A percentile compares a stretch with the other conserved stretches of the same genome.
These are phyloP conservation scores for Plecotus auritus DNA, from an alignment of 2,113 vertebrate species.

Conservation along the genomic window DNA sequence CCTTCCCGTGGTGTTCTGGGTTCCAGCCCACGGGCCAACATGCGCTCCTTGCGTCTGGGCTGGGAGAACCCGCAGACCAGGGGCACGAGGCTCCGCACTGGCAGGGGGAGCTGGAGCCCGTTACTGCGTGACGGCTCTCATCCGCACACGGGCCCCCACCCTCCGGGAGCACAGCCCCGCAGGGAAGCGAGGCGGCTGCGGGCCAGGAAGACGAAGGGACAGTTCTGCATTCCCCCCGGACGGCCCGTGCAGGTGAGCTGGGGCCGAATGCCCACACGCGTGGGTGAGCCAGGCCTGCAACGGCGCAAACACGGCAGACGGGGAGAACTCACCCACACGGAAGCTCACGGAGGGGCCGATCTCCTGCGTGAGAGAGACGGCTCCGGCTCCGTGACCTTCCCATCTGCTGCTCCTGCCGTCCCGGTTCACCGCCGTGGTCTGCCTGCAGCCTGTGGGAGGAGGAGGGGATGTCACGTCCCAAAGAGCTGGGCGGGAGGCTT, in stretches of 20 bases:
- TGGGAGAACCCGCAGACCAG: neutral
- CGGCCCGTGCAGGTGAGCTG: neutral
- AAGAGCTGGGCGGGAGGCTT: neutral
- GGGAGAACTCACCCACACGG: neutral
- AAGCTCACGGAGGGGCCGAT: neutral
- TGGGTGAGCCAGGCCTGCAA: neutral
- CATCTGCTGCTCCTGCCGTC: neutral
- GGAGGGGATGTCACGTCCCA: neutral
- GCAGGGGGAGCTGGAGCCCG: neutral
- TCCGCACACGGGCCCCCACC: neutral
- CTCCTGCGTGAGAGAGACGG: neutral
- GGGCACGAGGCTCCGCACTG: neutral
- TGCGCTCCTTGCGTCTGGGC: constrained; percentile 38
- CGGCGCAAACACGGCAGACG: neutral
- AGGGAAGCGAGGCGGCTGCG: neutral
- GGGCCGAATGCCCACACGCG: neutral
- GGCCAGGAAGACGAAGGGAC: neutral
- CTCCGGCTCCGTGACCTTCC: neutral
- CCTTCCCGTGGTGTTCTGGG: neutral
- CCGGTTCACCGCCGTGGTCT: neutral
- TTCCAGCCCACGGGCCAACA: neutral
- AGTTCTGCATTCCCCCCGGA: neutral
- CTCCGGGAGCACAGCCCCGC: neutral
- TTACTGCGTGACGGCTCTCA: neutral
- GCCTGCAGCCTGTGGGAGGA: neutral